phyloP scores from a whole-genome alignment of 2,113 vertebrate species.

The Halichoerus grypus region DNA sequence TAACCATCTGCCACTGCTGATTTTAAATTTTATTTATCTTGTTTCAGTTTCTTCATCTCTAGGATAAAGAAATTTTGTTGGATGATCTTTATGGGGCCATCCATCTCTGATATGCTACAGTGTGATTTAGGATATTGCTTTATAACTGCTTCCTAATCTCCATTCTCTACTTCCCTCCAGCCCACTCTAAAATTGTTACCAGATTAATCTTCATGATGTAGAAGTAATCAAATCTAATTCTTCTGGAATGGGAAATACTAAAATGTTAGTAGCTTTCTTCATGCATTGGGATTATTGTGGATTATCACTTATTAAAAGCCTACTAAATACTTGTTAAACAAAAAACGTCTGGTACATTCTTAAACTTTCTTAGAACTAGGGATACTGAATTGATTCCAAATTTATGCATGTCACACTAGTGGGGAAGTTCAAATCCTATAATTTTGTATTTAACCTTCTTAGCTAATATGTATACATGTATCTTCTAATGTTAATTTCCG shows the following conservation, averaged over 20 bases:
- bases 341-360: constrained; percentile 1
- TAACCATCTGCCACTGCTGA: background rate
- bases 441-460: constrained; percentile 31
- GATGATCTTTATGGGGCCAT: background rate
- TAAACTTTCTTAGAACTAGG: background rate
- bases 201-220: background rate
- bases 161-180: background rate
- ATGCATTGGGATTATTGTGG: background rate
- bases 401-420: background rate
- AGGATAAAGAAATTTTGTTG: background rate
- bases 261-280: background rate
- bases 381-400: constrained; percentile 3
- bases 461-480: background rate
- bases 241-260: background rate
- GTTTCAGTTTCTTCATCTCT: background rate
- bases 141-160: background rate
- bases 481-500: constrained; percentile 19
- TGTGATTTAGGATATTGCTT: background rate
- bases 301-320: constrained; percentile 30
- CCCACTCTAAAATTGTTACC: background rate
- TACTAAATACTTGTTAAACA: background rate
- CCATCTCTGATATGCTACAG: background rate
- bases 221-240: background rate
- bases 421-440: background rate
- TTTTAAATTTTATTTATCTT: constrained; percentile 9